Conservation (phyloP, 2,888 invertebrate species). For the Pristionchus fissidentatus region DNA sequence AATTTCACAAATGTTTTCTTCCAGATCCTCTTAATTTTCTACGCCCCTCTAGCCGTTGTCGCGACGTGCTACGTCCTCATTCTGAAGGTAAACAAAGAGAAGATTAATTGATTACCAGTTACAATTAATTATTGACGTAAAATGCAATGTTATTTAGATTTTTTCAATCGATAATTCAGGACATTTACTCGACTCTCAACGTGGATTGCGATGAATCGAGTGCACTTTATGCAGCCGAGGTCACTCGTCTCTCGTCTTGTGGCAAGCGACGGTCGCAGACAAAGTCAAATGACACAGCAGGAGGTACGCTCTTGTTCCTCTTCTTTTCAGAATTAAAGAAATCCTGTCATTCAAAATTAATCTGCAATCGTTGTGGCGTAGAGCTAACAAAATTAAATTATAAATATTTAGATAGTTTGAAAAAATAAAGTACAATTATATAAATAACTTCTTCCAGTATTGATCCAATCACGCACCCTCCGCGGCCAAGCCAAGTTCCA, state of each 20-base stretch:
- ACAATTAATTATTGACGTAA: no score
- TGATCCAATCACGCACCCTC: constrained; percentile 55
- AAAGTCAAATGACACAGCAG: neutral
- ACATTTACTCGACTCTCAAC: constrained; percentile 64
- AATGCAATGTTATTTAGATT: no score
- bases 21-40: constrained; percentile 60
- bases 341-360: neutral
- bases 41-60: constrained; percentile 63
- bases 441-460: constrained; percentile 52
- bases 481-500: constrained; percentile 67
- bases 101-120: no score
- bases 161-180: no score
- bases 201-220: constrained; percentile 60
- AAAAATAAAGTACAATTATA: neutral
- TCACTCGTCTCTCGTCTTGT: constrained; percentile 58
- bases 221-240: constrained; percentile 60
- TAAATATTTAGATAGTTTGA: neutral
- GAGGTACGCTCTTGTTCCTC: neutral
- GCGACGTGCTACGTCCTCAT: constrained; percentile 65
- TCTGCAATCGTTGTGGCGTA: neutral
- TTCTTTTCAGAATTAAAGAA: neutral
- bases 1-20: no score
- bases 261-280: constrained; percentile 50
- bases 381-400: no score
- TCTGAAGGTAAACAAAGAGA: constrained; percentile 60